Evolutionary conservation across 2,888 invertebrate species (phyloP).

Genomic region (Mesorhabditis sp.): DNA sequence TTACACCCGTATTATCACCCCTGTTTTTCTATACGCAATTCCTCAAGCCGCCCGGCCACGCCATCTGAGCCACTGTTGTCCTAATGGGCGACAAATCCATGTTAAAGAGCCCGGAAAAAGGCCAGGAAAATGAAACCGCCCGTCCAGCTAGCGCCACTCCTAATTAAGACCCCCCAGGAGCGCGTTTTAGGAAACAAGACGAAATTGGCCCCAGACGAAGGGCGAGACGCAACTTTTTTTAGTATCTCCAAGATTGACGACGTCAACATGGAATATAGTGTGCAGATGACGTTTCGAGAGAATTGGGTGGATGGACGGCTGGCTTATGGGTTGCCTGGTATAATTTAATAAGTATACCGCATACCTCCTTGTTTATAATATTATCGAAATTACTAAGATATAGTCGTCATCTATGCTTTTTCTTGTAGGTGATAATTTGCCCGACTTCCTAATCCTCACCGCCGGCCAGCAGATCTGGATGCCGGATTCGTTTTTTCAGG

Average conservation of each 20-base stretch:
- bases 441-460: slow-evolving; percentile 53
- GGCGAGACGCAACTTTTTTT: slow-evolving; percentile 3
- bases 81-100: too few species aligned
- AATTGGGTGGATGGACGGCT: slow-evolving; percentile 87
- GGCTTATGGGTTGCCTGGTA: slow-evolving; percentile 32
- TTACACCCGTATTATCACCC: not conserved
- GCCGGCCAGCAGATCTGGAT: slow-evolving; percentile 80
- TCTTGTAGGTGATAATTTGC: slow-evolving; percentile 63
- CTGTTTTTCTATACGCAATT: not conserved
- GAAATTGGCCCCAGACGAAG: too few species aligned
- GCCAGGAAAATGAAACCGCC: too few species aligned
- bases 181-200: too few species aligned
- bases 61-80: too few species aligned
- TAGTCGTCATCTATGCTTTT: not conserved
- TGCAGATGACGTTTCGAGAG: slow-evolving; percentile 91
- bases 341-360: not conserved
- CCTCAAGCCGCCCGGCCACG: not conserved
- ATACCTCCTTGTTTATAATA: too few species aligned
- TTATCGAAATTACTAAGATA: too few species aligned
- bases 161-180: too few species aligned
- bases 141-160: too few species aligned
- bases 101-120: too few species aligned
- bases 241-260: slow-evolving; percentile 50
- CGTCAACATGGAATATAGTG: slow-evolving; percentile 65
- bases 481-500: slow-evolving; percentile 83